These are phyloP conservation scores for Aphelocoma coerulescens DNA, from an alignment of 2,113 vertebrate genomes.

Conservation along the genomic window DNA sequence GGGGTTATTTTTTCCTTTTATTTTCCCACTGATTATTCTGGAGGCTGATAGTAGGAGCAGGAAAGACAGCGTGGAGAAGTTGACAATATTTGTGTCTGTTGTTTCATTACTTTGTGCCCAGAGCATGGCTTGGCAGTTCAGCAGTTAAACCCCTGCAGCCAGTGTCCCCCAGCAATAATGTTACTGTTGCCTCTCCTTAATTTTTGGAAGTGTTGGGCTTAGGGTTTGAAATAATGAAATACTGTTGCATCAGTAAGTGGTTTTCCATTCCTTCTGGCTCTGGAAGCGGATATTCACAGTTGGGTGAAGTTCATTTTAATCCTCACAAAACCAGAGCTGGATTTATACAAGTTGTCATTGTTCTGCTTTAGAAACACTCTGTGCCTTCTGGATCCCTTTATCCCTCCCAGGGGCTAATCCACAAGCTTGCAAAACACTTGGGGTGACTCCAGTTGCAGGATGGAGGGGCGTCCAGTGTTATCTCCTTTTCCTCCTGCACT, in stretches of 20 bases:
- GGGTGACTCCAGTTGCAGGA: not conserved
- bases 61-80: not conserved
- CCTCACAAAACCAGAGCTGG: conserved; percentile 51
- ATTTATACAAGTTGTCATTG: conserved; percentile 53
- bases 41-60: not conserved
- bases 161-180: not conserved
- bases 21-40: not conserved
- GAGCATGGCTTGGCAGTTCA: not conserved
- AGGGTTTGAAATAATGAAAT: conserved; percentile 42
- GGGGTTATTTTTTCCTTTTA: conserved; percentile 18
- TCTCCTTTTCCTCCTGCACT: not conserved
- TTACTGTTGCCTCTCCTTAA: not conserved
- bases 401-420: not conserved
- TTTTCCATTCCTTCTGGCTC: conserved; percentile 60
- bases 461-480: not conserved
- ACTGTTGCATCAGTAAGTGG: conserved; percentile 47
- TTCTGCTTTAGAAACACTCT: conserved; percentile 48
- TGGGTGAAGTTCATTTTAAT: conserved; percentile 66
- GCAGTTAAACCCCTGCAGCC: not conserved
- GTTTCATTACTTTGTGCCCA: not conserved
- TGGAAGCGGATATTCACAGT: conserved; percentile 48
- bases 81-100: not conserved
- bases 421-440: not conserved
- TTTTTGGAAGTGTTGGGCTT: not conserved
- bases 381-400: conserved; percentile 43